Conservation (phyloP, 1,140 invertebrate genomes). For the Sarcophaga bullata region DNA sequence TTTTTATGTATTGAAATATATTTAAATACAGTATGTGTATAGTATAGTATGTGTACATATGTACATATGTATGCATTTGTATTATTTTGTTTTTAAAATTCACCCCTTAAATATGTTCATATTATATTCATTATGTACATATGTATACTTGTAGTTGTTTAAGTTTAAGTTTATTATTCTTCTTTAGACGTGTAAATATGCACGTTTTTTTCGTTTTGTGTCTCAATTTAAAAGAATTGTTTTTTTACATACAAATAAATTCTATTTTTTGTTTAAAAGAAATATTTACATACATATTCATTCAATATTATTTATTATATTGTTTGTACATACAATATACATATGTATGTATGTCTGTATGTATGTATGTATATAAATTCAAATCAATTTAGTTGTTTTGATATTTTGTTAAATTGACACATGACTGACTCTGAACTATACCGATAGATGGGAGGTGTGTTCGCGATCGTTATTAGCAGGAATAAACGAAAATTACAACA, state of each 20-base stretch:
- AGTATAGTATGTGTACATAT: background rate
- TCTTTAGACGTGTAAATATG: constrained; percentile 13
- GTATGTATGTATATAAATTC: no score
- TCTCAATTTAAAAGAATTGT: constrained; percentile 15
- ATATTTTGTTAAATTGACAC: constrained; percentile 37
- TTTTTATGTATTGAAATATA: background rate
- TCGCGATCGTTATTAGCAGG: background rate
- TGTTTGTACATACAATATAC: background rate
- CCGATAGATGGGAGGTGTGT: constrained; percentile 25
- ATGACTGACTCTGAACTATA: background rate
- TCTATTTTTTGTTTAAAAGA: no score
- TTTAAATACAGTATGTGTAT: background rate
- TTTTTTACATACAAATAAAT: background rate
- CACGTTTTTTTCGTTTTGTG: background rate
- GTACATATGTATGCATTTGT: background rate
- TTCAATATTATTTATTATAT: no score
- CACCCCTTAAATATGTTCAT: background rate
- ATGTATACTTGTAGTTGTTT: background rate
- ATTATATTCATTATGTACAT: background rate
- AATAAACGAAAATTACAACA: background rate
- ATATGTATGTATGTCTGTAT: no score
- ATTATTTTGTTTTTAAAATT: background rate
- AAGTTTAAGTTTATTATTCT: background rate
- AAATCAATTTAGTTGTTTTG: constrained; percentile 33
- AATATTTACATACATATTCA: no score